Evolutionary conservation across 64 coral and sea anemone species (phyloP).

Genomic region (Stichodactyla mertensii): DNA sequence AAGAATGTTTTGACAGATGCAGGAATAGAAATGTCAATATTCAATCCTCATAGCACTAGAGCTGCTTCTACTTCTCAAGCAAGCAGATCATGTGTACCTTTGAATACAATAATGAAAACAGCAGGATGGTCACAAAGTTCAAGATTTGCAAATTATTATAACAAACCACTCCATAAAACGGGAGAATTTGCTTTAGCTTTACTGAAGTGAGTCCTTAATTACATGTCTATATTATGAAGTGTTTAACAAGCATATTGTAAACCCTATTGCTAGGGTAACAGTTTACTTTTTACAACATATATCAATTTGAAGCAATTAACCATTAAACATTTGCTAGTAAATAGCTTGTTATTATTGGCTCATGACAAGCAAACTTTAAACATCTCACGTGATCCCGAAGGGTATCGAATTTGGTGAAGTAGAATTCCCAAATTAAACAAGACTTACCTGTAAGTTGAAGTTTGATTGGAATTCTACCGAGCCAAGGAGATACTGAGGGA

Average conservation of each 20-base stretch:
- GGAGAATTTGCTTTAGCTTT: conserved; percentile 5
- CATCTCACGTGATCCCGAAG: conserved; percentile 24
- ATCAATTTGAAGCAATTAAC: not conserved
- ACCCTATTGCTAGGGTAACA: no score
- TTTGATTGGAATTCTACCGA: conserved; percentile 1
- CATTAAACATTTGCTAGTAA: not conserved
- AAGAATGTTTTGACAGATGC: no score
- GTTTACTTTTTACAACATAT: no score
- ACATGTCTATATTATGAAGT: no score
- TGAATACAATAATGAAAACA: not conserved
- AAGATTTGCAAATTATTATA: not conserved
- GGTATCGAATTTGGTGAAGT: conserved; percentile 14
- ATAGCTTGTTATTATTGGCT: not conserved
- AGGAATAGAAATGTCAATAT: no score
- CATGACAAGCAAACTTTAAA: not conserved
- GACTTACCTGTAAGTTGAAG: conserved; percentile 15
- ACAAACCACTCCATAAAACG: not conserved
- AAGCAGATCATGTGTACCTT: not conserved
- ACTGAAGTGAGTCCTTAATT: not conserved
- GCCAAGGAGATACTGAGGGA: conserved; percentile 24
- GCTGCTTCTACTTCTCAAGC: no score
- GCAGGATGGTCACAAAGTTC: no score
- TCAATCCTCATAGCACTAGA: no score
- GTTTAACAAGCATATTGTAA: no score
- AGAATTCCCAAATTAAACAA: not conserved